Conservation (phyloP, 2,113 vertebrate species). For the Anseranas semipalmata region DNA sequence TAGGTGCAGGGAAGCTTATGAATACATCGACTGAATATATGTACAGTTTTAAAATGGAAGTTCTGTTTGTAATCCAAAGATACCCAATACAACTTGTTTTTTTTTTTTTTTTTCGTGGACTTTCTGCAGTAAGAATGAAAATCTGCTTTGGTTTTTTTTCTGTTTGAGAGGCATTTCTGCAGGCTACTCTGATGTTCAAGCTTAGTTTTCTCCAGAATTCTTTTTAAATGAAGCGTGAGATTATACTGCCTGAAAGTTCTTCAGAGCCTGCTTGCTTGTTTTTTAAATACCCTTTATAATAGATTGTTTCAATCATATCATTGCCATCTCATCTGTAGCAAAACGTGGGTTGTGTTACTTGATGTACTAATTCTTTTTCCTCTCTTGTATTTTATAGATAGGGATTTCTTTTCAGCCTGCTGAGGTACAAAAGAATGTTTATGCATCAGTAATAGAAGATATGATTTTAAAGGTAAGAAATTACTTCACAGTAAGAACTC, state of each 20-base stretch:
- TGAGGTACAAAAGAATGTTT: slow-evolving; percentile 90
- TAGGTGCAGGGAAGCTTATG: neutral
- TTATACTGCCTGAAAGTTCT: neutral
- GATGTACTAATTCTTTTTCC: neutral
- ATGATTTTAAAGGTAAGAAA: slow-evolving; percentile 94
- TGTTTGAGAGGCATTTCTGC: neutral
- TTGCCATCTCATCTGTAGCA: neutral
- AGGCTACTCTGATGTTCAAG: neutral
- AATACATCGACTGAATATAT: neutral
- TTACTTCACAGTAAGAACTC: neutral
- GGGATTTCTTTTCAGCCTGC: slow-evolving; percentile 89
- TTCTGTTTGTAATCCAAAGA: neutral
- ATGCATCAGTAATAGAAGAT: slow-evolving; percentile 90
- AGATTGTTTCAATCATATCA: neutral
- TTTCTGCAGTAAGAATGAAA: neutral
- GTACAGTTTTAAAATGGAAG: neutral
- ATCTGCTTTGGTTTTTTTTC: neutral
- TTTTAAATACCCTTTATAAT: neutral
- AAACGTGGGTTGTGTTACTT: neutral
- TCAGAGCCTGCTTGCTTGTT: neutral
- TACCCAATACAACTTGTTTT: neutral
- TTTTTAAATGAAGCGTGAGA: neutral
- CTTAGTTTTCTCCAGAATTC: neutral
- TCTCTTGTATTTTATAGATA: slow-evolving; percentile 80
- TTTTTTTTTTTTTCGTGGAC: neutral